Conservation (phyloP, 2,888 invertebrate species). For the Aspidiotus rigidus region DNA sequence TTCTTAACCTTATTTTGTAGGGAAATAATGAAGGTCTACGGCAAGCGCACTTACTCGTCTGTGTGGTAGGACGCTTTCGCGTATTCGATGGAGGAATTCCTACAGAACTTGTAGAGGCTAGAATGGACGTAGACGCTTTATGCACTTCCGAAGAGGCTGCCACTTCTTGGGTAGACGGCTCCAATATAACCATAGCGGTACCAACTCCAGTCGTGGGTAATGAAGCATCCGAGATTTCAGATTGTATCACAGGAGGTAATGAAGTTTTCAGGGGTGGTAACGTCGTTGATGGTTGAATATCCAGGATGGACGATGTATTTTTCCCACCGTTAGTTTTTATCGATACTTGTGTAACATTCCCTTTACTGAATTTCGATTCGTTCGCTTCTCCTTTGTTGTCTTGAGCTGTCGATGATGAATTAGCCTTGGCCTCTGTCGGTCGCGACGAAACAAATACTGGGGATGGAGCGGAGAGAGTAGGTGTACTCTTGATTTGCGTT, state of each 20-base stretch:
- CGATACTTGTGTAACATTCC: not conserved
- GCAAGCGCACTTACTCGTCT: not conserved
- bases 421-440: not conserved
- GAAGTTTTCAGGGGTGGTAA: constrained; percentile 18
- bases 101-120: constrained; percentile 14
- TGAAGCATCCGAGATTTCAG: constrained; percentile 23
- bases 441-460: not conserved
- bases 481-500: constrained; percentile 22
- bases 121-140: constrained; percentile 34
- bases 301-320: constrained; percentile 10
- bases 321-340: not conserved
- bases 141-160: constrained; percentile 39
- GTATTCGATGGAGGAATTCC: constrained; percentile 14
- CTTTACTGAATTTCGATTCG: not conserved
- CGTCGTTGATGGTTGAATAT: constrained; percentile 17
- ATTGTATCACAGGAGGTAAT: constrained; percentile 12
- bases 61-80: constrained; percentile 20
- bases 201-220: constrained; percentile 35
- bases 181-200: constrained; percentile 42
- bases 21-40: not conserved
- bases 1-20: too few species aligned
- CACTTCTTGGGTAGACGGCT: constrained; percentile 45
- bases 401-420: not conserved
- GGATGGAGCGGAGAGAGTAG: not conserved
- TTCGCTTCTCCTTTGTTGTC: not conserved